Base-by-base conservation (phyloP, 2,888 invertebrate genomes). In the Clusia tigrina region DNA sequence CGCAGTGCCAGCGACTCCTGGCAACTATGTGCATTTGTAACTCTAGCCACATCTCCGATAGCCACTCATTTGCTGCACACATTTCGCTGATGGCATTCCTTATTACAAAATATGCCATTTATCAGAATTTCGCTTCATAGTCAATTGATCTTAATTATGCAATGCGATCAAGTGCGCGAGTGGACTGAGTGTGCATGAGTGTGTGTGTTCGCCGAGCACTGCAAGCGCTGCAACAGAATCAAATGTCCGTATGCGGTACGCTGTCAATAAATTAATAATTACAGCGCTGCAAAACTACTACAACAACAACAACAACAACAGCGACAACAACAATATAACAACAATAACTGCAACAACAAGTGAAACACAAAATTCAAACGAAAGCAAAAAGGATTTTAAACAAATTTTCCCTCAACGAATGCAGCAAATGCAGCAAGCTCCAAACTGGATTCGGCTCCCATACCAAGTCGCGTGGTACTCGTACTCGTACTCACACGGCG, bases 131-230 rank as follows among this genome's bases (percentile, higher is more conserved):
- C 67, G 66, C 65, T 68, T 64, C 64, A 54, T 20, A 65, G 60
- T 57, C 67, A 64, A 71, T 71, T 71, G 72, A 72, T 71, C 72
- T 72, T 71, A 71, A 72, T 72, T 72, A 72, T 71, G 72, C 71
- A 72, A 71, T 69, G 51, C 51, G 58, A 63, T 57, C 59, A 58
- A 55, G 46, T 9, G 9, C 5, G 51, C n/a, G 17, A 48, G 51
- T 15, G 51, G n/a, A n/a, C n/a, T n/a, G n/a, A n/a, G n/a, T n/a
- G n/a, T n/a, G n/a, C n/a, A n/a, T n/a, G n/a, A n/a, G n/a, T n/a
- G n/a, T n/a, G n/a, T n/a, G n/a, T n/a, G n/a, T n/a, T n/a, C n/a
- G n/a, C n/a, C n/a, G n/a, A n/a, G n/a, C n/a, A n/a, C n/a, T 32
- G 32, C 32, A 32, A 9, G 32, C 32, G 20, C 48, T 52, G 3